Base-by-base conservation (phyloP, 1,140 invertebrate genomes). In the Luehdorfia chinensis region DNA sequence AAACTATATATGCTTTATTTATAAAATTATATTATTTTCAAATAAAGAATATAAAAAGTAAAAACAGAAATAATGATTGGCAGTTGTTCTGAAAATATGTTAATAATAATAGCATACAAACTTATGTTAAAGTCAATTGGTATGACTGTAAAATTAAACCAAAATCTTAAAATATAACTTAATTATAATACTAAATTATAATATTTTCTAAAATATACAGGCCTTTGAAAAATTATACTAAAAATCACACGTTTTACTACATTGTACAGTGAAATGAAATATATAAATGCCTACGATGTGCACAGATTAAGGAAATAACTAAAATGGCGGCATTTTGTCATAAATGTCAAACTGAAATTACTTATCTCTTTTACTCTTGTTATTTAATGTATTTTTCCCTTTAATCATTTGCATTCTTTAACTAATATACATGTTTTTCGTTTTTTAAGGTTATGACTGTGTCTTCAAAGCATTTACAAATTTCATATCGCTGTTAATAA, bases 11-110 rank as follows among this genome's bases (percentile, higher is more conserved):
- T 52, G 33, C 50, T 33, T 53, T 55, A 65, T 72, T 74, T 66
- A 70, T 65, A 75, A 78, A 76, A 77, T 71, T 71, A 76, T 70
- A 78, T 72, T 77, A 78, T 77, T 81, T 77, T 74, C 55, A 78
- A 77, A 72, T 73, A 76, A 81, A 75, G 66, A 68, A 70, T 69
- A 77, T 73, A 72, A 76, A 75, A 63, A 71, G 63, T 65, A 34
- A 72, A 76, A 75, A 75, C 66, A 71, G 65, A 67, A 37, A 66
- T 64, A 68, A 68, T 69, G 61, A 74, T 69, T 70, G 74, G 72
- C 74, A 74, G 69, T 75, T 70, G 60, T 63, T 61, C 51, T 67
- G 49, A 73, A 74, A 74, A 47, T 66, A 62, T 59, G 60, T 49
- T 60, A 55, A 57, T 52, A 47, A n/a, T 53, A 61, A 55, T 27